phyloP scores from a whole-genome alignment of 2,113 vertebrate genomes.

The Coracopsis vasa region DNA sequence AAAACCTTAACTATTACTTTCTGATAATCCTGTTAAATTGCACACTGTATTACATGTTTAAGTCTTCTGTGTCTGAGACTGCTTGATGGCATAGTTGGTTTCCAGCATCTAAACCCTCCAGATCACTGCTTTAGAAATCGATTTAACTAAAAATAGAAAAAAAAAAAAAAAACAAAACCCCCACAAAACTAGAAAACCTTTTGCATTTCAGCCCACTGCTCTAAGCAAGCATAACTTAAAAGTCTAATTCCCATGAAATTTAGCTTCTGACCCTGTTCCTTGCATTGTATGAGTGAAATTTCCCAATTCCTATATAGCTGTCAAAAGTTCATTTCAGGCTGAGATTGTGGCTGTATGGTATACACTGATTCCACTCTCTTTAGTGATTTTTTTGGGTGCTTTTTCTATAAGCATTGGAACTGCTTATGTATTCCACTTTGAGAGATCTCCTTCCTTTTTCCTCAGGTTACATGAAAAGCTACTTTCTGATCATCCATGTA shows the following conservation, averaged over 20 bases:
- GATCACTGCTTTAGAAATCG: not conserved
- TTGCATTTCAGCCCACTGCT: not conserved
- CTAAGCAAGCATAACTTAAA: not conserved
- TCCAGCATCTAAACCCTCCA: not conserved
- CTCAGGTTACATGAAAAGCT: not conserved
- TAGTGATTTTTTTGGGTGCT: not conserved
- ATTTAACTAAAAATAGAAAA: not conserved
- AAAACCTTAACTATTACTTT: not conserved
- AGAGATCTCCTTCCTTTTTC: not conserved
- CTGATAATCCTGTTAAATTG: conserved; percentile 11
- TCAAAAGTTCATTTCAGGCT: not conserved
- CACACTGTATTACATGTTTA: not conserved
- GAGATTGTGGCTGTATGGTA: not conserved
- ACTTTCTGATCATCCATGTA: not conserved
- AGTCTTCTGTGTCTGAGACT: not conserved
- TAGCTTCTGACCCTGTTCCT: not conserved
- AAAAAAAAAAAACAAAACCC: no score
- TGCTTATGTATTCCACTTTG: not conserved
- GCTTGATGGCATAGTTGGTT: not conserved
- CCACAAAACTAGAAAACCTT: not conserved
- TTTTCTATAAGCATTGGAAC: not conserved
- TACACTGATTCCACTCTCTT: not conserved
- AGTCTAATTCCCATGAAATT: not conserved
- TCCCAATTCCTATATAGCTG: not conserved
- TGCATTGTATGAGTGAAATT: not conserved